Conservation (phyloP, 35 echinoderm and acorn worm genomes). For the Lytechinus variegatus region DNA sequence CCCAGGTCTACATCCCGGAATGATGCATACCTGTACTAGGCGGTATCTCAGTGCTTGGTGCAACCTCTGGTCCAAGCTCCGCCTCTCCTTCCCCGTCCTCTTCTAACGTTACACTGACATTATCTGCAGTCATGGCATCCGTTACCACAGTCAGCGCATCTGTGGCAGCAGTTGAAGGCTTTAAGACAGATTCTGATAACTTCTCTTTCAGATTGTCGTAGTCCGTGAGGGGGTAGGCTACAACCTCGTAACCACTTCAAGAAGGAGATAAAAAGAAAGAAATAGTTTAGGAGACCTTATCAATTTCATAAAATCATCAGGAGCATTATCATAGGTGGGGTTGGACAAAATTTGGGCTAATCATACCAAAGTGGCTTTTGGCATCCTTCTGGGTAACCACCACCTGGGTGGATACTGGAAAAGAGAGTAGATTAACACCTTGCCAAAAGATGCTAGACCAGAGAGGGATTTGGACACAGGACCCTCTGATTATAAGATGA, state of each 20-base stretch:
- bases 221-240: conserved; percentile 88
- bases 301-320: neutral
- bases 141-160: conserved; percentile 42
- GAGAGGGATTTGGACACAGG: too few relatives aligned
- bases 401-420: too few relatives aligned
- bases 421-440: too few relatives aligned
- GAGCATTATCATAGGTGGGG: too few relatives aligned
- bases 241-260: conserved; percentile 84
- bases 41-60: neutral
- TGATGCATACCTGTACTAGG: neutral
- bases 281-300: neutral
- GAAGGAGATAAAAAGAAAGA: neutral
- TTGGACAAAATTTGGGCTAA: too few relatives aligned
- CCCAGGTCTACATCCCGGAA: too few relatives aligned
- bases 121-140: conserved; percentile 17
- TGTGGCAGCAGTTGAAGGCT: conserved; percentile 62
- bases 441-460: too few relatives aligned
- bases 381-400: too few relatives aligned
- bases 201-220: conserved; percentile 68
- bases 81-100: neutral
- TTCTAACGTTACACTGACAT: neutral
- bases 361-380: too few relatives aligned
- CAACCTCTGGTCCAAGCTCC: neutral
- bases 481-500: too few relatives aligned
- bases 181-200: conserved; percentile 40